Base-by-base conservation (phyloP, 2,888 invertebrate species). In the Ormyrus thymus region DNA sequence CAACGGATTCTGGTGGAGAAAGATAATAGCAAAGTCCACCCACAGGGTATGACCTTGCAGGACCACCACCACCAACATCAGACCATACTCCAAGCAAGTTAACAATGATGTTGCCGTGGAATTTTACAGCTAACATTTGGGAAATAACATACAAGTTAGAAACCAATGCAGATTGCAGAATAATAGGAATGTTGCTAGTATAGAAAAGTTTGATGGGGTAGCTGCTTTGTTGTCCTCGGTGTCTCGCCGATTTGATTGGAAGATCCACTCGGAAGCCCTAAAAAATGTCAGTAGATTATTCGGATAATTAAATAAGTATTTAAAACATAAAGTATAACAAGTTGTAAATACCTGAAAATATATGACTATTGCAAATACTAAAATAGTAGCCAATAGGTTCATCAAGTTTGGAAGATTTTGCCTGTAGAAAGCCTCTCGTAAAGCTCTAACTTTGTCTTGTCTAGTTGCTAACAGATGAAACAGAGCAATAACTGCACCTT, bases 181-280 rank as follows among this genome's bases (percentile, higher is more conserved):
- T 99, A 91, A 99, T 99, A 81, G 99, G 99, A 87, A 99, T 99
- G 92, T 99, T 99, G 74, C 98, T 98, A 15, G 99, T 99, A 93
- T 99, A 99, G 94, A 99, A 99, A 71, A 99, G 92, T 91, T 99
- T 99, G 92, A 99, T 99, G 46, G 99, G 99, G 91, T 99, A 99
- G 84, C 98, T 98, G 86, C 97, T 98, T 93, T 99, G 98, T 91
- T 99, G 99, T 83, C 99, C 99, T 90, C 99, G 95, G 92, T 99
- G 99, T 84, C 99, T 95, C 1, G 99, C 98, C 6, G 98, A 98
- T 91, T 99, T 99, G 91, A 99, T 99, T 11, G 99, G 99, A 80
- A 99, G 93, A 92, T 99, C 99, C 80, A 99, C 99, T 82, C 99
- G 94, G 96, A 99, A 99, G 89, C 99, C 99, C 96, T 97, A 91